These are phyloP conservation scores for Procapra przewalskii DNA, from an alignment of 2,113 vertebrate genomes.

Conservation along the genomic window DNA sequence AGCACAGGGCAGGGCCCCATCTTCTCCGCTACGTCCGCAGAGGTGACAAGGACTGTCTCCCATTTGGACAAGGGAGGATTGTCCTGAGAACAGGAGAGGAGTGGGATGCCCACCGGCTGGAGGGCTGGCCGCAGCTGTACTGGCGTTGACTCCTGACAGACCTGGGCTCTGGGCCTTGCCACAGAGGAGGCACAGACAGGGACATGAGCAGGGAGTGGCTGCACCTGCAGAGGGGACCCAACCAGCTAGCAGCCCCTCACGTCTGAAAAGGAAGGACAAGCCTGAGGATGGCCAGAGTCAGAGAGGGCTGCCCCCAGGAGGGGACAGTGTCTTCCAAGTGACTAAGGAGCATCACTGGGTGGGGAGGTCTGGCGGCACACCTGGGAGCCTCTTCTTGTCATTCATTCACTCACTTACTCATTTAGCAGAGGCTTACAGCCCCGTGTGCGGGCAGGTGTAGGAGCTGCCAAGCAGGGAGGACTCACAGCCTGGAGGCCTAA, in stretches of 20 bases:
- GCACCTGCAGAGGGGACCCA: accelerated
- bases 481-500: too few relatives aligned
- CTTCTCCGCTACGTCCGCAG: accelerated
- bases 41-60: neutral
- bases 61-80: neutral
- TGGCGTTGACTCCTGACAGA: too few relatives aligned
- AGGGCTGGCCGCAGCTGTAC: neutral
- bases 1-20: neutral
- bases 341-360: neutral
- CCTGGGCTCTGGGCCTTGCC: accelerated
- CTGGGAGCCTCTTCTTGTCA: accelerated
- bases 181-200: neutral
- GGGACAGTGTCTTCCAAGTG: accelerated
- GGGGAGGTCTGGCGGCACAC: neutral
- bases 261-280: neutral
- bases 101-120: neutral
- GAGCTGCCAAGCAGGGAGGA: neutral
- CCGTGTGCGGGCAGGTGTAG: too few relatives aligned
- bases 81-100: neutral
- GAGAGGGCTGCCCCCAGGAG: neutral
- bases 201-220: neutral
- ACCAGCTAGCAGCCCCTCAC: accelerated
- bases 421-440: too few relatives aligned
- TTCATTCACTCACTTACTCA: too few relatives aligned
- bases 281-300: accelerated